These are phyloP conservation scores for Reinhardtius hippoglossoides DNA, from an alignment of 2,113 vertebrate species.

Conservation along the genomic window DNA sequence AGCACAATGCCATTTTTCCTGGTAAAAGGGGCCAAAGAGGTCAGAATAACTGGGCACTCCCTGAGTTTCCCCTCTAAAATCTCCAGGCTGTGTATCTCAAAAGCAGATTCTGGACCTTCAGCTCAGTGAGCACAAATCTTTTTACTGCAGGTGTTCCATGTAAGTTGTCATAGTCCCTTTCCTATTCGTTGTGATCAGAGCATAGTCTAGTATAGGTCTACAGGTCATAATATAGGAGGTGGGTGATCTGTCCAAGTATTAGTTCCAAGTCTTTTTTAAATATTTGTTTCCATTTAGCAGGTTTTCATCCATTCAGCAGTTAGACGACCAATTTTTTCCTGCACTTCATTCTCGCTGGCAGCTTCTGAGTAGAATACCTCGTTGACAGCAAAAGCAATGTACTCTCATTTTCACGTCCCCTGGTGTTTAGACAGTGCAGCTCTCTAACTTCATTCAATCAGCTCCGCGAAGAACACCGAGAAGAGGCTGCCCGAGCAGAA, in stretches of 20 bases:
- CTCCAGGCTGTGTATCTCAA: slow-evolving; percentile 12
- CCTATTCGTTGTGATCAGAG: not conserved
- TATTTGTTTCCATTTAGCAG: slow-evolving; percentile 28
- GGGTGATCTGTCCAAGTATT: slow-evolving; percentile 53
- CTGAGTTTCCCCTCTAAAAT: slow-evolving; percentile 19
- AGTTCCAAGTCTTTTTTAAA: slow-evolving; percentile 18
- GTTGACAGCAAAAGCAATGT: slow-evolving; percentile 35
- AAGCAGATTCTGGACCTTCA: slow-evolving; percentile 8
- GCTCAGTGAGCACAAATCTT: slow-evolving; percentile 19
- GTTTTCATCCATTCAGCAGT: slow-evolving; percentile 55
- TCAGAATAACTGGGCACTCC: slow-evolving; percentile 35
- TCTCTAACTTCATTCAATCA: slow-evolving; percentile 24
- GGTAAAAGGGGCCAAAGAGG: slow-evolving; percentile 44
- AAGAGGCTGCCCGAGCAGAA: slow-evolving; percentile 1
- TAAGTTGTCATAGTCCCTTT: slow-evolving; percentile 5
- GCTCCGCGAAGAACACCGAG: slow-evolving; percentile 6
- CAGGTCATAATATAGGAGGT: slow-evolving; percentile 25
- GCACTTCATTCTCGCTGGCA: slow-evolving; percentile 12
- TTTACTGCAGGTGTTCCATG: slow-evolving; percentile 41
- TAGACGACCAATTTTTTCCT: slow-evolving; percentile 30
- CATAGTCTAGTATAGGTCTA: too few relatives aligned
- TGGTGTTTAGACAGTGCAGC: slow-evolving; percentile 16
- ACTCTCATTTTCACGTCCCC: slow-evolving; percentile 35
- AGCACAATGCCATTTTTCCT: slow-evolving; percentile 56
- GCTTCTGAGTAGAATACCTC: slow-evolving; percentile 26